These are phyloP conservation scores for Leuctra nigra DNA, from an alignment of 2,888 invertebrate genomes.

Conservation along the genomic window DNA sequence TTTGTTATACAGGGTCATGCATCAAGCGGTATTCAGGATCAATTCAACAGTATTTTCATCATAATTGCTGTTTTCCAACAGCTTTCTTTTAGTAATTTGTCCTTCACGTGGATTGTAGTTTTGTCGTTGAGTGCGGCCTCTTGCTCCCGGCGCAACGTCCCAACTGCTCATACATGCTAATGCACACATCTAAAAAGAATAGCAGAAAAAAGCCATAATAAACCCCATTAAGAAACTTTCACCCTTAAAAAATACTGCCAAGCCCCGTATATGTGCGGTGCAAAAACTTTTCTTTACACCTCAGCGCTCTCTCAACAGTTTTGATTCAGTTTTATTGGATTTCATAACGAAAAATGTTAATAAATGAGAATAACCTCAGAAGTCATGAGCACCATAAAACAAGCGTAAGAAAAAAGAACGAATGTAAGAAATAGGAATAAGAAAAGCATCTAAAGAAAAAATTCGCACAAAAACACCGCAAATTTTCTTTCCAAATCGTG, in stretches of 20 bases:
- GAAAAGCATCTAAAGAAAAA: neutral
- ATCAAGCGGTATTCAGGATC: no score
- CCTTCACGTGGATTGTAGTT: no score
- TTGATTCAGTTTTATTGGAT: conserved; percentile 17
- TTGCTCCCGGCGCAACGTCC: no score
- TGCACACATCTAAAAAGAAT: neutral
- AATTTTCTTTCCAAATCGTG: neutral
- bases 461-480: neutral
- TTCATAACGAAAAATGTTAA: conserved; percentile 15
- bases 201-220: conserved; percentile 3
- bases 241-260: conserved; percentile 6
- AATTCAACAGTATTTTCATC: no score
- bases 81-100: no score
- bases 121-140: no score
- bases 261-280: neutral
- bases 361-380: conserved; percentile 2
- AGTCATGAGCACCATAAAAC: neutral
- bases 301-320: conserved; percentile 7
- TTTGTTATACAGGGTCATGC: no score
- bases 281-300: conserved; percentile 2
- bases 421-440: neutral
- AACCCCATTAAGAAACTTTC: conserved; percentile 14
- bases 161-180: no score
- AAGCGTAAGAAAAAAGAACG: conserved; percentile 1
- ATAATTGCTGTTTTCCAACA: no score